Evolutionary conservation across 2,113 vertebrate genomes (phyloP), one percentile per base, ranked within the genome.

Genomic region (Azemiops feae): DNA sequence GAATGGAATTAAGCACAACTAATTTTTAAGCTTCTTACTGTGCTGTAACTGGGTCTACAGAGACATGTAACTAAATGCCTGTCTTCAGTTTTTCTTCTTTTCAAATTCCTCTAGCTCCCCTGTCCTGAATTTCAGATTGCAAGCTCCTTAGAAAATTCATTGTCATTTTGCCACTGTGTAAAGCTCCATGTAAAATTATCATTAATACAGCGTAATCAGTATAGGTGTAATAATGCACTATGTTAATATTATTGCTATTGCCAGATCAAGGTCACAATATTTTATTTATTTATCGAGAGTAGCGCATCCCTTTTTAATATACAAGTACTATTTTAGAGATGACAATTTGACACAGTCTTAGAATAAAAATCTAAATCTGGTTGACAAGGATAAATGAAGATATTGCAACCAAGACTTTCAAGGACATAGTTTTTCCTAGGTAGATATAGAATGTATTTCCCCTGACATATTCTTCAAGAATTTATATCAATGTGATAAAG

Each of bases 361-460:
- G 10, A 45, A 16, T 45, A 45, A 60, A 43, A 30, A 85, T 39
- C 91, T 52, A 18, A 14, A 1, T 52, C 50, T 27, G 0, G 25
- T 57, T 87, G 18, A 6, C n/a, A n/a, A 34, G 53, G 60, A 18
- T 50, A 25, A 1, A 8, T 64, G 8, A 25, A 92, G 25, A 22
- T 1, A 88, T 93, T 57, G 53, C 2, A 85, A 89, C 45, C 64
- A 92, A 6, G 43, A 69, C 55, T 94, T 94, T 91, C 57, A 43
- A n/a, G 57, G 50, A 53, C 47, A 25, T 0, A 60, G 93, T 87
- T 88, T 89, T 25, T 34, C n/a, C 1, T 20, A 45, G 30, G 16
- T 43, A 86, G 60, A 89, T 50, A 74, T 34, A 87, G 30, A 58
- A 90, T 57, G 0, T 22, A 94, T 93, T 93, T 89, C 88, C 5